Percentiles rank a stretch among this genome's conserved stretches.
Conservation (phyloP, 2,888 invertebrate species). For the Clusia tigrina region DNA sequence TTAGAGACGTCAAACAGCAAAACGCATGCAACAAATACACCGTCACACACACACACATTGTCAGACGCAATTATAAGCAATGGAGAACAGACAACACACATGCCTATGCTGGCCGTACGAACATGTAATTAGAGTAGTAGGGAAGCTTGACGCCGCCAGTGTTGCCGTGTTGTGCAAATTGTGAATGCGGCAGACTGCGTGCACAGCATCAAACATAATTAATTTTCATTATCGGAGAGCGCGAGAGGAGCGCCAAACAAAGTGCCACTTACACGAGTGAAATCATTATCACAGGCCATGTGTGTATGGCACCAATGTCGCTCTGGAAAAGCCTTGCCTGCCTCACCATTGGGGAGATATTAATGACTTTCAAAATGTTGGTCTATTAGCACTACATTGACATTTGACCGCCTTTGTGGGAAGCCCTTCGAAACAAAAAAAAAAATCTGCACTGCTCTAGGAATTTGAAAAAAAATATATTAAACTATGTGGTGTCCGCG, state of each 20-base stretch:
- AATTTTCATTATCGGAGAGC: not conserved
- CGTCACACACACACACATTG: not conserved
- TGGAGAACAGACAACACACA: not conserved
- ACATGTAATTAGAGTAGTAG: not conserved
- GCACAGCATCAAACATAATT: not conserved
- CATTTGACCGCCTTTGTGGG: no score
- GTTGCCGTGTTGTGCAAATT: not conserved
- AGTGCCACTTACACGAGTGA: conserved; percentile 3
- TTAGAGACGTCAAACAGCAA: conserved; percentile 7
- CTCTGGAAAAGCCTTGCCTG: no score
- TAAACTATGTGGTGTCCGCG: no score
- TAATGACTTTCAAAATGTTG: no score
- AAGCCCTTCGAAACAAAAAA: no score
- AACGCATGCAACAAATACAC: conserved; percentile 14
- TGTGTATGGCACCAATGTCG: not conserved
- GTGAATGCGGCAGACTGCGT: not conserved
- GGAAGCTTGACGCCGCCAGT: not conserved
- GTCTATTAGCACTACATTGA: no score
- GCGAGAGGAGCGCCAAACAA: not conserved
- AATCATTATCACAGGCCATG: not conserved
- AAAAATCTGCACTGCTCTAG: no score
- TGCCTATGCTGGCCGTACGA: not conserved
- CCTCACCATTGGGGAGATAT: no score
- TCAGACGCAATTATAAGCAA: no score
- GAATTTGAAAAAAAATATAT: no score